Conservation (phyloP, 2,888 invertebrate species). For the Protophormia terraenovae region DNA sequence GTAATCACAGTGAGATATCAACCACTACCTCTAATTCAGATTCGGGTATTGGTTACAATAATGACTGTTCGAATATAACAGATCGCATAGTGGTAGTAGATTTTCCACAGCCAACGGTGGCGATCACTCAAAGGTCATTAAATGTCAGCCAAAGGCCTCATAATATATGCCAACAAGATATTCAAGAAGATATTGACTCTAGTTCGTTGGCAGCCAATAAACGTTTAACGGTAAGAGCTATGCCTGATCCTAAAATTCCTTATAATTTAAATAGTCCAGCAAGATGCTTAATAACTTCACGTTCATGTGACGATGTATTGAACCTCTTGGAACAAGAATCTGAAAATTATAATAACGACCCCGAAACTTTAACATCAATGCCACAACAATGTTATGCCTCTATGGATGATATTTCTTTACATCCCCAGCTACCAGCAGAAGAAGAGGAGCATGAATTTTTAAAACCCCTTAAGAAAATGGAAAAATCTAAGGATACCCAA, state of each 20-base stretch:
- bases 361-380: neutral
- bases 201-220: slow-evolving; percentile 70
- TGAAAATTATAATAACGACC: slow-evolving; percentile 47
- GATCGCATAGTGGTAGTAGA: slow-evolving; percentile 91
- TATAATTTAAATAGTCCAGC: slow-evolving; percentile 81
- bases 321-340: slow-evolving; percentile 77
- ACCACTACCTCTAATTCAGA: slow-evolving; percentile 96
- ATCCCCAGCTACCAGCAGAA: slow-evolving; percentile 74
- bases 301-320: slow-evolving; percentile 84
- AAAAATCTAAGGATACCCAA: neutral
- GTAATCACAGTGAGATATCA: slow-evolving; percentile 90
- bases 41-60: slow-evolving; percentile 96
- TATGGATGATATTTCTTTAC: slow-evolving; percentile 84
- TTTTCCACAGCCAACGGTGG: slow-evolving; percentile 83
- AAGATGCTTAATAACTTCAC: slow-evolving; percentile 78
- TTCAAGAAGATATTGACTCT: slow-evolving; percentile 43
- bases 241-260: slow-evolving; percentile 83
- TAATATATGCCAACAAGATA: slow-evolving; percentile 59
- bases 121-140: neutral
- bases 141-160: slow-evolving; percentile 47
- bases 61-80: slow-evolving; percentile 92
- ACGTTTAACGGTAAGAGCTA: slow-evolving; percentile 85
- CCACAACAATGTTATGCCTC: slow-evolving; percentile 81
- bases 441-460: slow-evolving; percentile 50
- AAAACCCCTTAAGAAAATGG: slow-evolving; percentile 28